Evolutionary conservation across 1,140 invertebrate genomes (phyloP), one percentile per base, ranked within the genome.

Genomic region (Pachyrhynchus sulphureomaculatus): DNA sequence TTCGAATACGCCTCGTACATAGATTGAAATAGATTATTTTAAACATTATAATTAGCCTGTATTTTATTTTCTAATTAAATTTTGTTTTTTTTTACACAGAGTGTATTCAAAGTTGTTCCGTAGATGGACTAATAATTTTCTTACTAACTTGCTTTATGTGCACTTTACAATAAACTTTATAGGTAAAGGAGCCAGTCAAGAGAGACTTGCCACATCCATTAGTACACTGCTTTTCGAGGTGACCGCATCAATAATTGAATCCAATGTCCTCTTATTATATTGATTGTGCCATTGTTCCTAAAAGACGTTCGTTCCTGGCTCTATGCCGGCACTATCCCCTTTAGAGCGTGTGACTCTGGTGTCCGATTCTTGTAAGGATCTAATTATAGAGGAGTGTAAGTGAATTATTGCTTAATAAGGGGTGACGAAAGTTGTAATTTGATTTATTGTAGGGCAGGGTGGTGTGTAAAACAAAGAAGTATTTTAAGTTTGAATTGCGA

Each of bases 201-300:
- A 48, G 55, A 44, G 55, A 4, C 17, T 48, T 41, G 45, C 55
- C 55, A 48, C 55, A 58, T 58, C 55, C 55, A 58, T 58, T 58
- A 56, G 53, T 34, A 58, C 45, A 48, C 32, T 48, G 55, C 55
- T 48, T 49, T 48, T 23, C 23, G 32, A 58, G 55, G 55, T 58
- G 55, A 58, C 55, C 55, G 55, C 55, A 58, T 18, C 55, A 48
- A 58, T 58, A 58, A 58, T 58, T 58, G 20, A 58, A 58, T 58
- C 42, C 55, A 29, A 32, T 58, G 55, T 58, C 44, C 53, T 48
- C 36, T 26, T 56, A 39, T 58, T 58, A 37, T 39, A 58, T 58
- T 58, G 55, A 58, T 58, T 58, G 55, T 33, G 10, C 44, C 23
- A 58, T 58, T 58, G 55, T 58, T 58, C 55, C 42, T 37, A 41